Evolutionary conservation across 2,888 invertebrate species (phyloP).

Genomic region (Listrodromus nycthemerus): DNA sequence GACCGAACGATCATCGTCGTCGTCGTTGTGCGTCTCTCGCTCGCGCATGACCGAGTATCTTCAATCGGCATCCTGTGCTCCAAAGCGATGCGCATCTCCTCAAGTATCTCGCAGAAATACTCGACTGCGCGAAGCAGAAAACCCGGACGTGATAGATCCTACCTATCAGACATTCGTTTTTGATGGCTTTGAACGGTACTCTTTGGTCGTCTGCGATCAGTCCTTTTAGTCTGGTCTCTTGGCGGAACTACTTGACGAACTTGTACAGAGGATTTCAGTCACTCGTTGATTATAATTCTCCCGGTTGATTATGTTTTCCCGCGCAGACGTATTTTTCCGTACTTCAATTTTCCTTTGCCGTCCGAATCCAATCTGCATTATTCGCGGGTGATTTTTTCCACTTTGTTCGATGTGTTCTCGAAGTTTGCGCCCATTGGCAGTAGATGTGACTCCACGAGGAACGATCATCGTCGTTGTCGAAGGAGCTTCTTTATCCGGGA

Average conservation of each 20-base stretch:
- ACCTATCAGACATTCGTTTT: slow-evolving; percentile 8
- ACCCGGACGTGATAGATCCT: slow-evolving; percentile 2
- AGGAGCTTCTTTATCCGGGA: slow-evolving; percentile 29
- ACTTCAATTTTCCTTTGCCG: not conserved
- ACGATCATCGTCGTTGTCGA: slow-evolving; percentile 48
- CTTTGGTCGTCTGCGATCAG: not conserved
- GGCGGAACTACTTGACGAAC: not conserved
- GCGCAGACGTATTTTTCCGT: not conserved
- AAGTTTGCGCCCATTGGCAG: slow-evolving; percentile 4
- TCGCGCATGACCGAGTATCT: slow-evolving; percentile 28
- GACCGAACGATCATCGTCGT: slow-evolving; percentile 43
- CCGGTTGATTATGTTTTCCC: not conserved
- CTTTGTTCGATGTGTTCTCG: no score
- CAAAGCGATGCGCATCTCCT: slow-evolving; percentile 20
- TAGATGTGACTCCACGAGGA: slow-evolving; percentile 37
- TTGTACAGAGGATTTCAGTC: not conserved
- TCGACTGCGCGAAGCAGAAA: not conserved
- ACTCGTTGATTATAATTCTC: slow-evolving; percentile 4
- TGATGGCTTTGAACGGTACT: slow-evolving; percentile 2
- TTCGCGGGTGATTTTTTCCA: slow-evolving; percentile 35
- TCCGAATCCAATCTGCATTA: not conserved
- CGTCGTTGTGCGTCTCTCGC: slow-evolving; percentile 28
- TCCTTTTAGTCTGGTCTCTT: not conserved
- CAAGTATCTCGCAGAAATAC: slow-evolving; percentile 32
- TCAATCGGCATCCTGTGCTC: slow-evolving; percentile 47